These are phyloP conservation scores for Heliconius hortense DNA, from an alignment of 2,888 invertebrate genomes.

Conservation along the genomic window DNA sequence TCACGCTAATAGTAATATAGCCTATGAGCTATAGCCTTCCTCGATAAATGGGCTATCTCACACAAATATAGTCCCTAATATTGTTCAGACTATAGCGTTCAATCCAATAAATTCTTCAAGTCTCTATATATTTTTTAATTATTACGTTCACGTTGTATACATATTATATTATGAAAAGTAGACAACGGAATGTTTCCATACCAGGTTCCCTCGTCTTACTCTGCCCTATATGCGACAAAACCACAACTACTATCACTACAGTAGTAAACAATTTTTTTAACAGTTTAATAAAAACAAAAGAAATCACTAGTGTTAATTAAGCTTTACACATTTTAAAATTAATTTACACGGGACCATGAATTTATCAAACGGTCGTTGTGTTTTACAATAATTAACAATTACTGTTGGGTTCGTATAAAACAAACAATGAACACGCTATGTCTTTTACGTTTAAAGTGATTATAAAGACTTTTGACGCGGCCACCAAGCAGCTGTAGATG, in stretches of 20 bases:
- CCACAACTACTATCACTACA: not conserved
- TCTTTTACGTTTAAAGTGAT: not conserved
- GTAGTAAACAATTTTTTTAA: not conserved
- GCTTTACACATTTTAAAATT: slow-evolving; percentile 17
- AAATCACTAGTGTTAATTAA: slow-evolving; percentile 15
- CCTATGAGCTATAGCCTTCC: too few relatives aligned
- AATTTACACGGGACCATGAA: slow-evolving; percentile 17
- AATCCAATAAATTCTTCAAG: too few relatives aligned
- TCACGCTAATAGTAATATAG: too few relatives aligned
- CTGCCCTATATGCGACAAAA: not conserved
- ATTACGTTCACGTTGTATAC: too few relatives aligned
- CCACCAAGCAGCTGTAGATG: too few relatives aligned
- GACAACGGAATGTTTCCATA: not conserved
- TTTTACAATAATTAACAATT: slow-evolving; percentile 23
- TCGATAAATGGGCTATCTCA: too few relatives aligned
- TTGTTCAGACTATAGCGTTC: too few relatives aligned
- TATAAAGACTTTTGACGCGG: not conserved
- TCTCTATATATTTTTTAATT: too few relatives aligned
- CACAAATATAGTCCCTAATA: too few relatives aligned
- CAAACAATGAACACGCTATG: slow-evolving; percentile 5
- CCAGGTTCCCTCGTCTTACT: not conserved
- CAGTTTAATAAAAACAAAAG: slow-evolving; percentile 11
- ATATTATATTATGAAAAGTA: not conserved
- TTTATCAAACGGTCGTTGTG: slow-evolving; percentile 9
- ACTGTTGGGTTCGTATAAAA: slow-evolving; percentile 6